phyloP scores from a whole-genome alignment of 1,140 invertebrate species.

The Neodiprion fabricii region DNA sequence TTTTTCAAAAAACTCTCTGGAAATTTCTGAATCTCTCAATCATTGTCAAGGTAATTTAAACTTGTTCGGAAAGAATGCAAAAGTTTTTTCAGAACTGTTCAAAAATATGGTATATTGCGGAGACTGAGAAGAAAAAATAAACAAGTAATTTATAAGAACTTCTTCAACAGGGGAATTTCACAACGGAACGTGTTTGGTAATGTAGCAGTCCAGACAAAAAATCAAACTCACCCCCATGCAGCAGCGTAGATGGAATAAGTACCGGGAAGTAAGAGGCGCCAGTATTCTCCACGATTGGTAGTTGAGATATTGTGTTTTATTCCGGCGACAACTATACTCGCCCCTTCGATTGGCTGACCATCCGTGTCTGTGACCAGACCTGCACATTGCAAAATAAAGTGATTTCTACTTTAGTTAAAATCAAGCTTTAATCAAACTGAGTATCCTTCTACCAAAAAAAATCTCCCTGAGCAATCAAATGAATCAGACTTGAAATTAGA shows the following conservation, averaged over 20 bases:
- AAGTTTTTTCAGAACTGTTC: too few relatives aligned
- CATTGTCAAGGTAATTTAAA: too few relatives aligned
- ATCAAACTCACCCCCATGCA: constrained; percentile 73
- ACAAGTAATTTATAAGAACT: too few relatives aligned
- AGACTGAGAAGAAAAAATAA: too few relatives aligned
- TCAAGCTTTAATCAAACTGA: too few relatives aligned
- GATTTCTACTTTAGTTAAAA: constrained; percentile 3
- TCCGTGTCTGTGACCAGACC: constrained; percentile 65
- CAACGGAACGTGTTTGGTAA: too few relatives aligned
- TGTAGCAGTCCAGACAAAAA: not conserved
- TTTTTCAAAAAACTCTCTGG: too few relatives aligned
- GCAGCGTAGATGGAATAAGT: constrained; percentile 74
- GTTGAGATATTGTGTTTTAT: constrained; percentile 78
- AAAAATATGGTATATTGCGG: too few relatives aligned
- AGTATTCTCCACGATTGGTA: constrained; percentile 83
- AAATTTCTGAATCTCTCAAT: too few relatives aligned
- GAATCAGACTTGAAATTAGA: not conserved
- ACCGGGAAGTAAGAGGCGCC: constrained; percentile 84
- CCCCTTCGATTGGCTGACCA: constrained; percentile 69
- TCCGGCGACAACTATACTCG: constrained; percentile 72
- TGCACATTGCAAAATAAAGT: constrained; percentile 42
- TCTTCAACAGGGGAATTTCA: too few relatives aligned
- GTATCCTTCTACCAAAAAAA: not conserved
- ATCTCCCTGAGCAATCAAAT: constrained; percentile 1
- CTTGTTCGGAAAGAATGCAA: too few relatives aligned